Percentiles rank a stretch among this genome's conserved stretches.
These are phyloP conservation scores for Chaetorhynchus papuensis DNA, from an alignment of 2,113 vertebrate genomes.

Conservation along the genomic window DNA sequence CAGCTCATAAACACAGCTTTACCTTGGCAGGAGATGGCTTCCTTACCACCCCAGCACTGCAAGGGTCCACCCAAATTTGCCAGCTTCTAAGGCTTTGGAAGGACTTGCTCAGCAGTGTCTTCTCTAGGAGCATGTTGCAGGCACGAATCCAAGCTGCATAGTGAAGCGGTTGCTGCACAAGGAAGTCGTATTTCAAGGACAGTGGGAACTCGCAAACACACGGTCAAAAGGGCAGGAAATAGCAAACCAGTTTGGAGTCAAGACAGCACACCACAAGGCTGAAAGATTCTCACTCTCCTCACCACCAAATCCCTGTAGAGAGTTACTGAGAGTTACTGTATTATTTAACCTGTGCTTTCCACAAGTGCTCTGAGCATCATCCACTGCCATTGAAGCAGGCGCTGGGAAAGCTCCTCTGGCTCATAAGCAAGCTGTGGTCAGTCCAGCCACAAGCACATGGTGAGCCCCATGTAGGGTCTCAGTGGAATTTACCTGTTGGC, in stretches of 20 bases:
- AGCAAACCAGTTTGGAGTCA: background rate
- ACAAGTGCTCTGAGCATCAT: background rate
- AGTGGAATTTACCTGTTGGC: background rate
- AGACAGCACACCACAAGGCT: background rate
- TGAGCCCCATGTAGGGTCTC: background rate
- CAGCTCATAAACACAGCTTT: background rate
- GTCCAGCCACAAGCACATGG: fast-evolving
- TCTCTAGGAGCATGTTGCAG: background rate
- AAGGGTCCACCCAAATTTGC: background rate
- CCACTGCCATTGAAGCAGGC: fast-evolving
- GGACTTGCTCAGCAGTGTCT: background rate
- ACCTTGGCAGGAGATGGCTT: background rate
- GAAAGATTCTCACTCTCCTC: background rate
- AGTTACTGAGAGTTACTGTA: background rate
- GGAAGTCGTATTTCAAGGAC: background rate
- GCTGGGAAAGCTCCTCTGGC: background rate
- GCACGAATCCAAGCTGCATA: background rate
- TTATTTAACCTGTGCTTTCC: background rate
- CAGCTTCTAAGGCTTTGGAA: background rate
- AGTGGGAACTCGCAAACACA: background rate
- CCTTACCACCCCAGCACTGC: background rate
- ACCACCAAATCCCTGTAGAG: background rate
- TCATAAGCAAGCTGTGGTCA: background rate
- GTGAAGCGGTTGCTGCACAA: background rate
- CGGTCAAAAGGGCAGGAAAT: background rate